A percentile compares a stretch with the other conserved stretches of the same genome.
Conservation (phyloP, 2,113 vertebrate species). For the Theropithecus gelada region DNA sequence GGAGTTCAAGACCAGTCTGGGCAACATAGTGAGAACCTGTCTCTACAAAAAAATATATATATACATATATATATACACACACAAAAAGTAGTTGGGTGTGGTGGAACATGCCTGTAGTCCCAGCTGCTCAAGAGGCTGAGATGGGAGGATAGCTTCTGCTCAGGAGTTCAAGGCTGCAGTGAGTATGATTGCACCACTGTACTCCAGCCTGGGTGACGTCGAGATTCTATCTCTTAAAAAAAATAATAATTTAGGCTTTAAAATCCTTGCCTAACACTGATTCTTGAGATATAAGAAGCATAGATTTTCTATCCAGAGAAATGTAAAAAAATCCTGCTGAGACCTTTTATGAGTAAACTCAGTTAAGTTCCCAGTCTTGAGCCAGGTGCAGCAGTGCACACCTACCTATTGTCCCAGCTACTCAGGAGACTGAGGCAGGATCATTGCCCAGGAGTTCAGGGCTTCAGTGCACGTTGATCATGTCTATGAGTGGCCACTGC, state of each 20-base stretch:
- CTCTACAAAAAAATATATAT: neutral
- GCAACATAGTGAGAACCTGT: neutral
- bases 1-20: neutral
- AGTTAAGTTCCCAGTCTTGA: neutral
- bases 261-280: neutral
- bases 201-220: neutral
- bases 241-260: neutral
- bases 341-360: neutral
- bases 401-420: no score
- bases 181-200: neutral
- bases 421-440: neutral
- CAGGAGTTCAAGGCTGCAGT: neutral
- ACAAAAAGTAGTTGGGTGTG: neutral
- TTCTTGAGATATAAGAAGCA: conserved; percentile 12
- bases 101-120: neutral
- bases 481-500: neutral
- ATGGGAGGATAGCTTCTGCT: neutral
- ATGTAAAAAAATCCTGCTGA: neutral
- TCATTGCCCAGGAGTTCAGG: neutral
- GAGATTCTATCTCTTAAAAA: neutral
- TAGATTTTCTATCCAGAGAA: conserved; percentile 28
- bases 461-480: neutral
- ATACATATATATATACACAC: rapidly evolving
- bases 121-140: neutral
- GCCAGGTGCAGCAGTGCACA: neutral